Percentiles rank a stretch among this genome's conserved stretches.
Conservation (phyloP, 30 jellyfish, hydroid and myxozoan species). For the Catostylus mosaicus region DNA sequence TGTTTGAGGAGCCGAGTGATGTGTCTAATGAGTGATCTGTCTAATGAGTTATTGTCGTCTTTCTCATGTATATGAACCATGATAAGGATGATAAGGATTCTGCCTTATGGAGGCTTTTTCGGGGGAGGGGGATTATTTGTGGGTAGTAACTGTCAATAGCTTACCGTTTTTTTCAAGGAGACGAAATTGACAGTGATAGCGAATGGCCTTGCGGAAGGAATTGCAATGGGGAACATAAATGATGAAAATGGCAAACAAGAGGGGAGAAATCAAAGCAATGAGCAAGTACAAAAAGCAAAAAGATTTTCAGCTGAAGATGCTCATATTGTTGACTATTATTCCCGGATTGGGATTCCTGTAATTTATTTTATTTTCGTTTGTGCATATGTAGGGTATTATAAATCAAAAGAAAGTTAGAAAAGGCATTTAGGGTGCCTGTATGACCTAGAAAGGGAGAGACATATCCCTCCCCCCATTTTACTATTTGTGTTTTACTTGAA, state of each 20-base stretch:
- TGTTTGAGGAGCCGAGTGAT: too few relatives aligned
- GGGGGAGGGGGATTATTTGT: too few relatives aligned
- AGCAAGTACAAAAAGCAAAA: neutral
- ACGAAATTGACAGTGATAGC: slow-evolving; percentile 7
- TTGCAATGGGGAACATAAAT: neutral
- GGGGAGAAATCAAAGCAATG: neutral
- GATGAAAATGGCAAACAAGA: slow-evolving; percentile 8
- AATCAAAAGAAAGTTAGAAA: neutral
- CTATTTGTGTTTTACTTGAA: too few relatives aligned
- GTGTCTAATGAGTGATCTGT: too few relatives aligned
- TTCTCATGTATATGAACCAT: too few relatives aligned
- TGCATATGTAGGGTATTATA: slow-evolving; percentile 17
- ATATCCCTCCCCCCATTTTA: too few relatives aligned
- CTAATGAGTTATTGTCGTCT: too few relatives aligned
- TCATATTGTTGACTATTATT: slow-evolving; percentile 32
- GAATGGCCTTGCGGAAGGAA: slow-evolving; percentile 21
- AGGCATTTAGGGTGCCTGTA: too few relatives aligned
- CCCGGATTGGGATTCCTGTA: slow-evolving; percentile 19
- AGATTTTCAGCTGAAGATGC: slow-evolving; percentile 9
- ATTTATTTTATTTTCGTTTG: slow-evolving; percentile 3
- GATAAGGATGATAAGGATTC: too few relatives aligned
- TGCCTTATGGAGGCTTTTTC: too few relatives aligned
- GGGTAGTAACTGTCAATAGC: too few relatives aligned
- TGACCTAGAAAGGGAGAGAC: too few relatives aligned
- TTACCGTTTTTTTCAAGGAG: slow-evolving; percentile 1